Evolutionary conservation across 2,888 invertebrate species (phyloP).

Genomic region (Heliothis peltigera): DNA sequence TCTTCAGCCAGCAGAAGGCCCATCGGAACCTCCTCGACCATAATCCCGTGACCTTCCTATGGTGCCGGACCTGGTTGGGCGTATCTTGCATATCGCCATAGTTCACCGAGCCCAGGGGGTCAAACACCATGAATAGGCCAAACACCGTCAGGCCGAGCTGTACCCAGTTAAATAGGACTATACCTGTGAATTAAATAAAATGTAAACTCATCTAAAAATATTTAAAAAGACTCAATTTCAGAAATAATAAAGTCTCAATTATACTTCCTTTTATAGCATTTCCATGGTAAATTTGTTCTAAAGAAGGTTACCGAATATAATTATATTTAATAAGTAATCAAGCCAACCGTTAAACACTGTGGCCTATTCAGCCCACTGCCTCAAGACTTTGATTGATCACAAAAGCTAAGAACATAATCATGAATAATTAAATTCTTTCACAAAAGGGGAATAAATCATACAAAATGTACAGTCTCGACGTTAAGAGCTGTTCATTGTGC

Average conservation of each 20-base stretch:
- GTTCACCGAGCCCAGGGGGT: slow-evolving; percentile 93
- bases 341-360: neutral
- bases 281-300: neutral
- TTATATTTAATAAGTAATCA: neutral
- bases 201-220: neutral
- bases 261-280: neutral
- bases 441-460: slow-evolving; percentile 41
- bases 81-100: slow-evolving; percentile 91
- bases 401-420: slow-evolving; percentile 19
- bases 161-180: slow-evolving; percentile 95
- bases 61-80: slow-evolving; percentile 91
- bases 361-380: neutral
- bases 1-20: slow-evolving; percentile 93
- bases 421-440: slow-evolving; percentile 34
- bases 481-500: slow-evolving; percentile 47
- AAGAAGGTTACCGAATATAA: neutral
- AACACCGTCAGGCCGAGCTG: slow-evolving; percentile 93
- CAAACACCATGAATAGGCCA: slow-evolving; percentile 94
- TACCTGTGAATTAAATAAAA: slow-evolving; percentile 81
- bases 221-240: no score
- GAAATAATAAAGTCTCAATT: no score
- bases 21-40: slow-evolving; percentile 94
- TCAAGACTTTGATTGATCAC: slow-evolving; percentile 1
- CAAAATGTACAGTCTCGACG: slow-evolving; percentile 34
- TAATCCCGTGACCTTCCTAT: slow-evolving; percentile 92